These are phyloP conservation scores for Mystacornis crossleyi DNA, from an alignment of 2,113 vertebrate genomes.

Conservation along the genomic window DNA sequence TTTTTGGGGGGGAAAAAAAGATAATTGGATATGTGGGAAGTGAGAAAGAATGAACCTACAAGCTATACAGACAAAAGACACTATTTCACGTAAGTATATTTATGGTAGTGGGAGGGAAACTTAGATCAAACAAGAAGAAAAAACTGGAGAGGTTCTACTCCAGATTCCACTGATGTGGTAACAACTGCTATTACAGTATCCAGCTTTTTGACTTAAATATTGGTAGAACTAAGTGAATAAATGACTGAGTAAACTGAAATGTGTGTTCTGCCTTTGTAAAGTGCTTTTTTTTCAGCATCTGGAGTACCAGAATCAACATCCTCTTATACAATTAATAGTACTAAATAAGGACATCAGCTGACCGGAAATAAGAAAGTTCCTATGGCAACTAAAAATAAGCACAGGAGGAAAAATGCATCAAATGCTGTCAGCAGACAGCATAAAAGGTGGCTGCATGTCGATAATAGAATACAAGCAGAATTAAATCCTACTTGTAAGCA, in stretches of 20 bases:
- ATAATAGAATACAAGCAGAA: background rate
- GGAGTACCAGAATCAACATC: constrained; percentile 11
- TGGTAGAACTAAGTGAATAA: constrained; percentile 30
- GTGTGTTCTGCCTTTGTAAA: background rate
- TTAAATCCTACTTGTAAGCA: background rate
- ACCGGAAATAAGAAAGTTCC: constrained; percentile 69
- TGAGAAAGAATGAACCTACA: background rate
- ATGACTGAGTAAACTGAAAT: background rate
- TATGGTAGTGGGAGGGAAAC: constrained; percentile 5
- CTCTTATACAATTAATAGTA: constrained; percentile 53
- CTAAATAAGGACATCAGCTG: constrained; percentile 48
- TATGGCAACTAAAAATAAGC: constrained; percentile 71
- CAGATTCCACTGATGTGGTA: constrained; percentile 10
- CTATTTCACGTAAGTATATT: background rate
- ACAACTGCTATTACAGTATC: background rate
- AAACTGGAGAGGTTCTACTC: background rate
- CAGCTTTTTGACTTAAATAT: constrained; percentile 8
- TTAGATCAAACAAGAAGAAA: constrained; percentile 3
- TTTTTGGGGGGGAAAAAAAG: background rate
- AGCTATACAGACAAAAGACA: background rate
- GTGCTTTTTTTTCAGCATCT: background rate
- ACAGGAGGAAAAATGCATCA: constrained; percentile 33
- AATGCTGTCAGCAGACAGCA: constrained; percentile 10
- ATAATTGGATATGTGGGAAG: background rate
- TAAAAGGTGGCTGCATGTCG: background rate